These are phyloP conservation scores for Gandaritis pyraliata DNA, from an alignment of 2,888 invertebrate genomes.

Conservation along the genomic window DNA sequence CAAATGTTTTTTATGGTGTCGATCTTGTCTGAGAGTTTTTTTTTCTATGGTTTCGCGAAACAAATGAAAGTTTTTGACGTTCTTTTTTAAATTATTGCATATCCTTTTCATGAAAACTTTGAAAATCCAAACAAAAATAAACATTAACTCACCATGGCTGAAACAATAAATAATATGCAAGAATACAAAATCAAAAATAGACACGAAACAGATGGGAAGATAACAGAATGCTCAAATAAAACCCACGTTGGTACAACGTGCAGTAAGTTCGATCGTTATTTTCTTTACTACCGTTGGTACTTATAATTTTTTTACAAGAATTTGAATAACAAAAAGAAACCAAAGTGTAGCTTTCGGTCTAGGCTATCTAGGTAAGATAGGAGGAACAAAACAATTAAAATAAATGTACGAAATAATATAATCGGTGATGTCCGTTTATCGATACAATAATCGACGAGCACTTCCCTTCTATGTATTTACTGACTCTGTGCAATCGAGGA, in stretches of 20 bases:
- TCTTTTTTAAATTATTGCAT: background rate
- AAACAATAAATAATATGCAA: constrained; percentile 4
- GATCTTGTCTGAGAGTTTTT: no score
- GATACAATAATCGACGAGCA: no score
- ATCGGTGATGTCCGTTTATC: no score
- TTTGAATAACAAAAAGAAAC: no score
- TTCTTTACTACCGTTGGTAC: no score
- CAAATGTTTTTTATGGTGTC: background rate
- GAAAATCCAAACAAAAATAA: constrained; percentile 3
- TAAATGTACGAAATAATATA: no score
- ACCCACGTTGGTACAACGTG: constrained; percentile 10
- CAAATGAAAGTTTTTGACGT: background rate
- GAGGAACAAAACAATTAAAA: no score
- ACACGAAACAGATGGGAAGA: constrained; percentile 7
- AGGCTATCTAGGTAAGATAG: no score
- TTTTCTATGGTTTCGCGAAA: background rate
- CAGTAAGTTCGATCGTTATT: constrained; percentile 6
- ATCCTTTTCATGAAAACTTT: background rate
- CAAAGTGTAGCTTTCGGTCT: no score
- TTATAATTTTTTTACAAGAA: no score
- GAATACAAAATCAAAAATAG: constrained; percentile 9
- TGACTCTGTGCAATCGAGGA: no score
- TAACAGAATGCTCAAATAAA: constrained; percentile 12
- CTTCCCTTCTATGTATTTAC: no score
- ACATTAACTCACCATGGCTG: constrained; percentile 10